Conservation (phyloP, 2,888 invertebrate genomes). For the Helleia helle region DNA sequence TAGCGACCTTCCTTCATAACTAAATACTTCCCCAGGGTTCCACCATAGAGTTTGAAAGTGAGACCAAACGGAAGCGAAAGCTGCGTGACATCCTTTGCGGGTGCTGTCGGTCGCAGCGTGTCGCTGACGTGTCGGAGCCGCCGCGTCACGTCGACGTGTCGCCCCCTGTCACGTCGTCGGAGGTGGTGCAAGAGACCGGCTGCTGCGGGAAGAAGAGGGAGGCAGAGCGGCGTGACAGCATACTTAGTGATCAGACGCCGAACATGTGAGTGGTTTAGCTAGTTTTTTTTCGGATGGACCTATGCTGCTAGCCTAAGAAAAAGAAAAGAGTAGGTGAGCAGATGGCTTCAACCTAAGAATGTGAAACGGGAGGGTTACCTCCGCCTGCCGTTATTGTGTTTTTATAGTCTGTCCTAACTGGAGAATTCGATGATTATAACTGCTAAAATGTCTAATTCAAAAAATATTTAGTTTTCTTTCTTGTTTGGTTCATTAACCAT, state of each 20-base stretch:
- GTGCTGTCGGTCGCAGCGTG: constrained; percentile 43
- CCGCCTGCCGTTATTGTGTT: too few relatives aligned
- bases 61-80: constrained; percentile 58
- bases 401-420: too few relatives aligned
- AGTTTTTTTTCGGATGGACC: too few relatives aligned
- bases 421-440: too few relatives aligned
- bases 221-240: constrained; percentile 70
- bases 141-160: constrained; percentile 30
- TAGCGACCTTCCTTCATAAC: too few relatives aligned
- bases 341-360: too few relatives aligned
- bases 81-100: constrained; percentile 59
- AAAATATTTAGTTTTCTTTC: too few relatives aligned
- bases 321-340: too few relatives aligned
- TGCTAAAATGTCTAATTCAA: too few relatives aligned
- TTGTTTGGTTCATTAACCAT: too few relatives aligned
- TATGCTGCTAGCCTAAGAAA: too few relatives aligned
- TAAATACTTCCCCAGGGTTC: constrained; percentile 40
- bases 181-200: constrained; percentile 39
- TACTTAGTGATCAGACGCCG: constrained; percentile 62
- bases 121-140: constrained; percentile 34
- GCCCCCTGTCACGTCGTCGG: constrained; percentile 26
- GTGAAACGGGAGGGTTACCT: too few relatives aligned
- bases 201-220: constrained; percentile 60
- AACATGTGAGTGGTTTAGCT: constrained; percentile 50
- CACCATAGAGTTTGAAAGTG: constrained; percentile 56